Percentiles rank a stretch among this genome's conserved stretches.
phyloP scores from a whole-genome alignment of 1,140 invertebrate genomes.

The Heliconius hermathena region DNA sequence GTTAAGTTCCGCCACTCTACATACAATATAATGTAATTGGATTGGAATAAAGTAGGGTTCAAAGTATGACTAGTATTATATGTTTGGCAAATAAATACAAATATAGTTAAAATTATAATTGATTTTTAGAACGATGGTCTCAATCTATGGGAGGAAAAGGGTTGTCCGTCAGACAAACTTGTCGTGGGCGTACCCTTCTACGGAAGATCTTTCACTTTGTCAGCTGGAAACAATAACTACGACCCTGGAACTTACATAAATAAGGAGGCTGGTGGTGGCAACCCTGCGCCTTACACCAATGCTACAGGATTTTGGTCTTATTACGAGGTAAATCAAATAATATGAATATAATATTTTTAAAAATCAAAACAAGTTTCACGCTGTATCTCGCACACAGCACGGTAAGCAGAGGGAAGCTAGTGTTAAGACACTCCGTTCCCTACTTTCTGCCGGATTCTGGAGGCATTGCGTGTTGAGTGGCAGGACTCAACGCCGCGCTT shows the following conservation, averaged over 20 bases:
- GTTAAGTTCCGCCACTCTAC: too few species aligned
- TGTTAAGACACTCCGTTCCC: neutral
- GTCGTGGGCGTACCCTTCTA: slow-evolving; percentile 94
- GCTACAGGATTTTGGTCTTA: slow-evolving; percentile 93
- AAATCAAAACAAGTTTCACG: too few species aligned
- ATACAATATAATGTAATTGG: too few species aligned
- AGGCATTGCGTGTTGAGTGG: too few species aligned
- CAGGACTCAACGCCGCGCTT: too few species aligned
- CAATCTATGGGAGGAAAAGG: slow-evolving; percentile 92
- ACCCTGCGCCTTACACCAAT: slow-evolving; percentile 91
- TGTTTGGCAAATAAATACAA: too few species aligned
- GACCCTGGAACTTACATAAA: slow-evolving; percentile 92
- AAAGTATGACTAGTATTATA: too few species aligned
- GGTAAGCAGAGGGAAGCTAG: neutral
- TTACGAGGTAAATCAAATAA: slow-evolving; percentile 86
- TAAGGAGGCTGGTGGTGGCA: slow-evolving; percentile 93
- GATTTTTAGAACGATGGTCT: slow-evolving; percentile 89
- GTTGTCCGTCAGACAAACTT: slow-evolving; percentile 92
- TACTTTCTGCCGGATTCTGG: too few species aligned
- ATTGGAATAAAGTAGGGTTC: too few species aligned
- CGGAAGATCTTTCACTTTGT: slow-evolving; percentile 91
- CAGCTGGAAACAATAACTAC: slow-evolving; percentile 90
- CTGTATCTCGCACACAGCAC: neutral
- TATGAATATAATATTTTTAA: neutral
- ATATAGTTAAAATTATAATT: neutral